Evolutionary conservation across 2,888 invertebrate species (phyloP).

Genomic region (Xestia ashworthii): DNA sequence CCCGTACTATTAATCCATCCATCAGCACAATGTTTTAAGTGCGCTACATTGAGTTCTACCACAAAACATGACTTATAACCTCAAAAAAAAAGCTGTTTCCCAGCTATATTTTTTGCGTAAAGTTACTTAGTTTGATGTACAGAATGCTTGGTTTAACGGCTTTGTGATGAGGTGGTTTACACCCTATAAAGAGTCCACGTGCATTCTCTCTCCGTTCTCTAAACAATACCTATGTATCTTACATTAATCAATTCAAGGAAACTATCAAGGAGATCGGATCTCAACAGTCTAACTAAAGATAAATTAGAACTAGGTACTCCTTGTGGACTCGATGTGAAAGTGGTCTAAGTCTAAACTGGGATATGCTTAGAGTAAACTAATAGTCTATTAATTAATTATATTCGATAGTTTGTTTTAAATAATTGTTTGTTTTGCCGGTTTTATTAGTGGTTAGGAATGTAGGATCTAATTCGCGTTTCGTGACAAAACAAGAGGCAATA

Average conservation of each 20-base stretch:
- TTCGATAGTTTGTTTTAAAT: not conserved
- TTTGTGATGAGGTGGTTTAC: too few relatives aligned
- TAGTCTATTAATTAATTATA: constrained; percentile 21
- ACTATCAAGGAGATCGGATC: constrained; percentile 28
- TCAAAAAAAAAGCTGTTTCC: too few relatives aligned
- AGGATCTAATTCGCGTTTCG: constrained; percentile 6
- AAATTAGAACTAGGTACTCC: constrained; percentile 35
- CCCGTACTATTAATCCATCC: too few relatives aligned
- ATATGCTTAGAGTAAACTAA: constrained; percentile 22
- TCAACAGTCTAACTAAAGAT: constrained; percentile 27
- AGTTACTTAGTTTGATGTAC: too few relatives aligned
- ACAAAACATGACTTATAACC: too few relatives aligned
- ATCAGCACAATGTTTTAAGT: too few relatives aligned
- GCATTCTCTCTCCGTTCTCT: not conserved
- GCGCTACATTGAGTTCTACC: too few relatives aligned
- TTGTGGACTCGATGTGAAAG: constrained; percentile 55
- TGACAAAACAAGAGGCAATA: not conserved
- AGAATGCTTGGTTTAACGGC: too few relatives aligned
- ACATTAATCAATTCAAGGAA: not conserved
- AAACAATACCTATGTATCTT: not conserved
- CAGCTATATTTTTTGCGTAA: too few relatives aligned
- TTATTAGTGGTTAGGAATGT: not conserved
- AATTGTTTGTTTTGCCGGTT: not conserved
- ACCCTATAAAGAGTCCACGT: too few relatives aligned
- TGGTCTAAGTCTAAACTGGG: constrained; percentile 34